phyloP scores from a whole-genome alignment of 1,140 invertebrate genomes.

The Cydia pomonella region DNA sequence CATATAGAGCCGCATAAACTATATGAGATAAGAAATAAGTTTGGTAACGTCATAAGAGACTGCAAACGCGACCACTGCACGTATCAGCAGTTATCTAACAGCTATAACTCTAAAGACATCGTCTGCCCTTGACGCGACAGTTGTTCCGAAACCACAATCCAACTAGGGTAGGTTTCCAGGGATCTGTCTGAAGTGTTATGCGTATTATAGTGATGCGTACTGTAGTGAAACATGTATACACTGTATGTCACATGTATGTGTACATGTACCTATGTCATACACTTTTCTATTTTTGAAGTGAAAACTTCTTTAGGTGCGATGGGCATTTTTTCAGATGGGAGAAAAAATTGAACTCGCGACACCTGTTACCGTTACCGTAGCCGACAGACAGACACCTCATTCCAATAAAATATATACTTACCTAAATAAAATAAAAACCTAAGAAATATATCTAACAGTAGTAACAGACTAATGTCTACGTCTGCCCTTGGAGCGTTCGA shows the following conservation, averaged over 20 bases:
- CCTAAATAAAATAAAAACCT: no score
- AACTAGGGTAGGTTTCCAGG: background rate
- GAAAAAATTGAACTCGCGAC: no score
- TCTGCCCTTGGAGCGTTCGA: background rate
- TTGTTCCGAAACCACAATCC: background rate
- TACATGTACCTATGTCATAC: no score
- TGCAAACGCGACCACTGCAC: background rate
- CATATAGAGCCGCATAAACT: background rate
- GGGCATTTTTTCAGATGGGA: no score
- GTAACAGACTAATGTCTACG: background rate
- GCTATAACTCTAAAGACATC: background rate
- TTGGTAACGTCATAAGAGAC: background rate
- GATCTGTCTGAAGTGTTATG: background rate
- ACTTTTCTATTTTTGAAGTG: no score
- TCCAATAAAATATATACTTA: no score
- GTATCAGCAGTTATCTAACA: conserved; percentile 26
- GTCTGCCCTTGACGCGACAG: background rate
- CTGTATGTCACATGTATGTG: no score
- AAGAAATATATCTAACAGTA: background rate
- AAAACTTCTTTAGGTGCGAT: no score
- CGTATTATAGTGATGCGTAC: no score
- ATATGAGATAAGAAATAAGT: background rate
- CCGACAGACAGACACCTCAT: no score
- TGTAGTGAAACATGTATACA: no score
- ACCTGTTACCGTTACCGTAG: no score